Conservation (phyloP, 2,797 vertebrate genomes). For the Pachyuromys duprasi region DNA sequence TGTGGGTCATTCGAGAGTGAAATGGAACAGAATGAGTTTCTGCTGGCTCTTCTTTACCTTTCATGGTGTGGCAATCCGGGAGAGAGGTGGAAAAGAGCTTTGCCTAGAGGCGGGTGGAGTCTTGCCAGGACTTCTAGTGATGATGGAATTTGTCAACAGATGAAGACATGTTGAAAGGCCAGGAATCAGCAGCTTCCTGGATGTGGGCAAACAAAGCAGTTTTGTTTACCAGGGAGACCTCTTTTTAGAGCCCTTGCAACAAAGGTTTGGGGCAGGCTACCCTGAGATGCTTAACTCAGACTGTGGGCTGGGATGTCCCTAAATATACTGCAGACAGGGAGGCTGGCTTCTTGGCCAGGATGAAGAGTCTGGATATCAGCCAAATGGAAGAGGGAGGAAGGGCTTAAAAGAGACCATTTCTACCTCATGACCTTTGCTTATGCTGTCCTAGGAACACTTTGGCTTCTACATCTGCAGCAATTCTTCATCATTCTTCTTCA, state of each 20-base stretch:
- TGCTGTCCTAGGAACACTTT: not conserved
- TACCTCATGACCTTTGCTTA: not conserved
- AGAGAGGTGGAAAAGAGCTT: too few species aligned
- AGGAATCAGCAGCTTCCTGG: constrained; percentile 34
- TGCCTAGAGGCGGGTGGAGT: not conserved
- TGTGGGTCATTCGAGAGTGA: not conserved
- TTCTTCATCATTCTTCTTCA: not conserved
- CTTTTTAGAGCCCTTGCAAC: not conserved
- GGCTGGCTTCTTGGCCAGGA: not conserved
- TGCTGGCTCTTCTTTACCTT: not conserved
- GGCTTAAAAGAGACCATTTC: not conserved
- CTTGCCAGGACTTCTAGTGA: not conserved
- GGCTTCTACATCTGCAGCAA: not conserved
- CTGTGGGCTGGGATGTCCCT: not conserved
- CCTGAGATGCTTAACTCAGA: not conserved
- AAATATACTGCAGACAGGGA: not conserved
- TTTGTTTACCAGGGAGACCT: constrained; percentile 53
- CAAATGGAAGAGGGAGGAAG: not conserved
- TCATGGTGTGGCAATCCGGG: accelerated
- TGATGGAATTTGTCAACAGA: constrained; percentile 29
- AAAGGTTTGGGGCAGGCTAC: not conserved
- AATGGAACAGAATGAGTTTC: not conserved
- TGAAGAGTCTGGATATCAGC: not conserved
- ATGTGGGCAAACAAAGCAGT: not conserved
- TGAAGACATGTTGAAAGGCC: constrained; percentile 23